Percentiles rank a stretch among this genome's conserved stretches.
Conservation (phyloP, 2,113 vertebrate species). For the Ochotona curzoniae region DNA sequence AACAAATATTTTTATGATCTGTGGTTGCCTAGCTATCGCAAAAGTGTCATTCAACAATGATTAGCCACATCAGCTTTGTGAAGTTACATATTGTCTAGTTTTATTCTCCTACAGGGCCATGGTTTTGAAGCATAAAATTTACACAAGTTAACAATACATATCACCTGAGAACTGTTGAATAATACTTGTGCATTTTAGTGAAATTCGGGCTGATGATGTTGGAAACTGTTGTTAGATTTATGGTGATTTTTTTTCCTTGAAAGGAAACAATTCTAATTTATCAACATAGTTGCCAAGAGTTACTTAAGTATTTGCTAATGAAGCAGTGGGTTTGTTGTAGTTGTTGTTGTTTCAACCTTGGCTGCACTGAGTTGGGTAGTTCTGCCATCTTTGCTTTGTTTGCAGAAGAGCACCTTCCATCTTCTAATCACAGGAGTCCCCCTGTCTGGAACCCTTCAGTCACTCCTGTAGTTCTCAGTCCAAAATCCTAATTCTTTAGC, state of each 20-base stretch:
- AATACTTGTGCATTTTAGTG: not conserved
- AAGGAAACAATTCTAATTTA: not conserved
- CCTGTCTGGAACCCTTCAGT: not conserved
- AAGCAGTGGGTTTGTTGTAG: constrained; percentile 1
- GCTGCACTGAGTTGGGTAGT: not conserved
- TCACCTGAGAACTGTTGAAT: not conserved
- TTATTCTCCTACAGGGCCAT: not conserved
- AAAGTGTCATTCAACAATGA: not conserved
- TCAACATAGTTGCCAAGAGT: not conserved
- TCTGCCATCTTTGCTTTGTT: not conserved
- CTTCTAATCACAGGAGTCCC: not conserved
- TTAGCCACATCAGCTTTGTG: not conserved
- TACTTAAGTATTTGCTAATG: not conserved
- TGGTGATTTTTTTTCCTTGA: not conserved
- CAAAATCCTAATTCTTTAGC: not conserved
- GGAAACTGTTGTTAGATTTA: not conserved
- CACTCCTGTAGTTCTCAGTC: not conserved
- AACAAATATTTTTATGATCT: not conserved
- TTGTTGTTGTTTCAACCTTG: not conserved
- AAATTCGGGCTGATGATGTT: not conserved
- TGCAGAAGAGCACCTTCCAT: not conserved
- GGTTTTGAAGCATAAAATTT: not conserved
- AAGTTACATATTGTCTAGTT: not conserved
- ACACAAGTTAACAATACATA: not conserved
- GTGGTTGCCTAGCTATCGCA: not conserved